Conservation (phyloP, 1,140 invertebrate species). For the Eumaeus atala region DNA sequence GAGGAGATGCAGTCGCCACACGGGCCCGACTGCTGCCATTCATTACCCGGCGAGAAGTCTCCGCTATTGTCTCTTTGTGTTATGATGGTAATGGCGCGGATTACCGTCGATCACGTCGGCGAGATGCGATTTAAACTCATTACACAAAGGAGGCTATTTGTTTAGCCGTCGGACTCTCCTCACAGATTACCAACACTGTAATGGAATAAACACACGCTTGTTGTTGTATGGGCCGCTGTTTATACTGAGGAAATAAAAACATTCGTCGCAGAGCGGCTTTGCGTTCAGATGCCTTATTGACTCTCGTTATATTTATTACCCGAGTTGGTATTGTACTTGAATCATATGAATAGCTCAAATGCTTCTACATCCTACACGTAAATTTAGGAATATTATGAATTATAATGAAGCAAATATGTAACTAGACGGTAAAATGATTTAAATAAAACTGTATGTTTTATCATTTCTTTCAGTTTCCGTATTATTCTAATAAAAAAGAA, state of each 20-base stretch:
- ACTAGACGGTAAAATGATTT: too few relatives aligned
- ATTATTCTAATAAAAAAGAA: too few relatives aligned
- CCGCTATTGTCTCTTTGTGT: background rate
- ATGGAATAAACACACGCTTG: background rate
- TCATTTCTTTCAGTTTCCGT: too few relatives aligned
- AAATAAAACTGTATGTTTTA: too few relatives aligned
- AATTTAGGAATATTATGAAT: too few relatives aligned
- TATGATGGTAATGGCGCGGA: background rate
- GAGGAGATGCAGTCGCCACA: background rate
- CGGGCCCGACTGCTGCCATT: too few relatives aligned
- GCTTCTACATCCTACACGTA: too few relatives aligned
- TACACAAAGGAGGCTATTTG: conserved; percentile 1
- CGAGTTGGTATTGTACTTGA: too few relatives aligned
- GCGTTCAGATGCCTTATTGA: background rate
- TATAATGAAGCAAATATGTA: too few relatives aligned
- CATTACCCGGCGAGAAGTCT: too few relatives aligned
- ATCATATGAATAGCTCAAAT: too few relatives aligned
- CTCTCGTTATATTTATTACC: background rate
- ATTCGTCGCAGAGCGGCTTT: background rate
- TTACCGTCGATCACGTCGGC: background rate
- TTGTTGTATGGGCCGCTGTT: background rate
- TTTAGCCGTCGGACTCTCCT: background rate
- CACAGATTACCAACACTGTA: background rate
- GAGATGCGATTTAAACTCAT: background rate
- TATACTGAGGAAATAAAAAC: background rate